Evolutionary conservation across 2,797 vertebrate genomes (phyloP).

Genomic region (Crax fasciolata): DNA sequence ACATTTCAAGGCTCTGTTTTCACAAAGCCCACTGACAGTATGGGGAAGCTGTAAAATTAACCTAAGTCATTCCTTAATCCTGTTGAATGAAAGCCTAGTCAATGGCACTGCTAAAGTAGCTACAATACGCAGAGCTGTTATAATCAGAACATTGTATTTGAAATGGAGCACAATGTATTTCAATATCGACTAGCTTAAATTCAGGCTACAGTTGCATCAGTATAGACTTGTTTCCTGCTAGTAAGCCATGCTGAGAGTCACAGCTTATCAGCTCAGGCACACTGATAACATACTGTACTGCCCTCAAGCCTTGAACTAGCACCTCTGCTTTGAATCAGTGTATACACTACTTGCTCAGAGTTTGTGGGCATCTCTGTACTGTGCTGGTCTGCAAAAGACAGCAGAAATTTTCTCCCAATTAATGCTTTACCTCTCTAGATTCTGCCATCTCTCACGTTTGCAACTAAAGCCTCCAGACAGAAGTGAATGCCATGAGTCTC

Average conservation of each 20-base stretch:
- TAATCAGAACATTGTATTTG: neutral
- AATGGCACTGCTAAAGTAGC: neutral
- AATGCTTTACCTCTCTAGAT: neutral
- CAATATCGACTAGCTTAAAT: neutral
- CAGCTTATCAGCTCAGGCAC: neutral
- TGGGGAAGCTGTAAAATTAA: slow-evolving; percentile 28
- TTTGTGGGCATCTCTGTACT: neutral
- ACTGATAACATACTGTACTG: neutral
- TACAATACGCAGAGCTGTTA: neutral
- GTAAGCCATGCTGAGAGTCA: neutral
- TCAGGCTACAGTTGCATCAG: neutral
- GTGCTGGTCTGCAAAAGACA: neutral
- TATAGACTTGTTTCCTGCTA: neutral
- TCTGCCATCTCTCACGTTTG: neutral
- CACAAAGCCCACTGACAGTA: slow-evolving; percentile 17
- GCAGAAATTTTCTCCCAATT: neutral
- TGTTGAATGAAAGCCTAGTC: neutral
- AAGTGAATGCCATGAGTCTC: neutral
- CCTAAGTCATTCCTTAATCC: slow-evolving; percentile 2
- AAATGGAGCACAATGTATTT: neutral
- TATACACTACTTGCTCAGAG: neutral
- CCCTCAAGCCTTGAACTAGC: neutral
- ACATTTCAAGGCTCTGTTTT: neutral
- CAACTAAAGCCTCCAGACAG: neutral
- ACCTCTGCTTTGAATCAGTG: neutral